Conservation (phyloP, 2,888 invertebrate genomes). For the Rhyacophila evoluta region DNA sequence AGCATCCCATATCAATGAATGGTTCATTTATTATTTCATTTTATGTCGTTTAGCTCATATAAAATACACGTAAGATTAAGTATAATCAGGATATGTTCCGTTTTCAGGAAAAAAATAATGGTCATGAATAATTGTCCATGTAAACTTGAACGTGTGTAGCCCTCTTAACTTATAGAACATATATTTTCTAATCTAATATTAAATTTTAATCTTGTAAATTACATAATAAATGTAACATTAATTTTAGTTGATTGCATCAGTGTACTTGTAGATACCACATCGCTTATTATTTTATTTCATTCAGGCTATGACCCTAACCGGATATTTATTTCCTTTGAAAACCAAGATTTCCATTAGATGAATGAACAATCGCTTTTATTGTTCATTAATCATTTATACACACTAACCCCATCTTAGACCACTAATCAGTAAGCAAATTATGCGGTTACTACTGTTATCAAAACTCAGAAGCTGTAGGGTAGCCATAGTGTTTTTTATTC, state of each 20-base stretch:
- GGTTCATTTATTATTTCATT: too few species aligned
- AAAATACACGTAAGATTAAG: too few species aligned
- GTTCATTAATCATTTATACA: background rate
- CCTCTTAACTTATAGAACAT: too few species aligned
- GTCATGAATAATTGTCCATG: too few species aligned
- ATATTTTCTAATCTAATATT: too few species aligned
- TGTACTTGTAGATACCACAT: background rate
- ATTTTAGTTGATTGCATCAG: background rate
- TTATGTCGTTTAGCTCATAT: too few species aligned
- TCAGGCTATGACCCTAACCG: background rate
- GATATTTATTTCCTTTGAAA: conserved; percentile 19
- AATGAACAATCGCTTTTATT: background rate
- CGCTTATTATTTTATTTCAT: background rate
- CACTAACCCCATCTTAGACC: conserved; percentile 5
- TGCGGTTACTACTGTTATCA: background rate
- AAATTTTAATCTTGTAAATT: too few species aligned
- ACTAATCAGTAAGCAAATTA: background rate
- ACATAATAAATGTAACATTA: too few species aligned
- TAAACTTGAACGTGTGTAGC: too few species aligned
- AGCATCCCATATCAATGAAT: too few species aligned
- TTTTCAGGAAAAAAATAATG: too few species aligned
- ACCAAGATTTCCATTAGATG: conserved; percentile 18
- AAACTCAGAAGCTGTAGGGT: background rate
- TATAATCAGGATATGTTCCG: too few species aligned
- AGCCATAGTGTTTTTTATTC: background rate